These are phyloP conservation scores for Lytechinus pictus DNA, from an alignment of 35 echinoderm and acorn worm genomes.

Conservation along the genomic window DNA sequence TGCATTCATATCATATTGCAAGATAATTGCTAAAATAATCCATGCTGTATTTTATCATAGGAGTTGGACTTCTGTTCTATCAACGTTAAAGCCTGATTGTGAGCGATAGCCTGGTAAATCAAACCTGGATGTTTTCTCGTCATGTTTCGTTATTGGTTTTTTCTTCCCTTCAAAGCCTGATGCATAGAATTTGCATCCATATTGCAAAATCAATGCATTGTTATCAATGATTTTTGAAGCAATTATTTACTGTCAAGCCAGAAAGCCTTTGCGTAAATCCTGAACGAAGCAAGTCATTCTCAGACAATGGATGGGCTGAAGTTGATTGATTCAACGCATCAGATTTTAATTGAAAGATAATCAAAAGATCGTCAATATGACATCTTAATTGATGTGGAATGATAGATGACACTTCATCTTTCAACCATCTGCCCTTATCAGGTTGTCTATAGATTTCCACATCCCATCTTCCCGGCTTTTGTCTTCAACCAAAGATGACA, in stretches of 20 bases:
- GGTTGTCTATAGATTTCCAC: too few species aligned
- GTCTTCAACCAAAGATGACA: not conserved
- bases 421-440: not conserved
- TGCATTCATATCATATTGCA: too few species aligned
- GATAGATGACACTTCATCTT: not conserved
- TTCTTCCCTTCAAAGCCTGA: not conserved
- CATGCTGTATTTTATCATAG: too few species aligned
- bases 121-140: not conserved
- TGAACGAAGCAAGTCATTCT: not conserved
- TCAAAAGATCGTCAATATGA: not conserved
- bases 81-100: not conserved
- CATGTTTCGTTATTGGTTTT: not conserved
- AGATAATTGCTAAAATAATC: too few species aligned
- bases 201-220: not conserved
- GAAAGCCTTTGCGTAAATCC: not conserved
- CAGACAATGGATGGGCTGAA: not conserved
- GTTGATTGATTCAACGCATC: not conserved
- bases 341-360: not conserved
- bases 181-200: not conserved
- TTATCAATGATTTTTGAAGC: not conserved
- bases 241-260: not conserved
- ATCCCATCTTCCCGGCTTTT: not conserved
- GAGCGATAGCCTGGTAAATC: not conserved
- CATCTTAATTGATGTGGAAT: conserved; percentile 13
- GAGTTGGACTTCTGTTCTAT: too few species aligned